phyloP scores from a whole-genome alignment of 2,888 invertebrate genomes.

The Oegoconia quadripuncta region DNA sequence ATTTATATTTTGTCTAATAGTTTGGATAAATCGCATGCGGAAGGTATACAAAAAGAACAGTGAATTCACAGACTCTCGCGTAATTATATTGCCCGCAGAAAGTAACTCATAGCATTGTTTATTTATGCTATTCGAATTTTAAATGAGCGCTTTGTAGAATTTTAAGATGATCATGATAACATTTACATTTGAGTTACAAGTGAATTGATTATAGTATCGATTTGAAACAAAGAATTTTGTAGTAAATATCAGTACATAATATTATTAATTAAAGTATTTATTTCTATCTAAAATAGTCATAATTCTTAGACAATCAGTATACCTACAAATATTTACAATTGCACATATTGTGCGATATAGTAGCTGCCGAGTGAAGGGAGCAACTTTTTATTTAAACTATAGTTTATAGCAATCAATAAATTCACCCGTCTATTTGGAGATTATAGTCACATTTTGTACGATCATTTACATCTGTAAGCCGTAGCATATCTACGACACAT shows the following conservation, averaged over 20 bases:
- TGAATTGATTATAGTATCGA: too few species aligned
- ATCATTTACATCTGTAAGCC: slow-evolving; percentile 45
- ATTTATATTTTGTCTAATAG: background rate
- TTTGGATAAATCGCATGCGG: slow-evolving; percentile 1
- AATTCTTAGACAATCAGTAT: slow-evolving; percentile 62
- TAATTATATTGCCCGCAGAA: too few species aligned
- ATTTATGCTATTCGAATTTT: too few species aligned
- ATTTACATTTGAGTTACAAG: too few species aligned
- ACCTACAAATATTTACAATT: slow-evolving; percentile 66
- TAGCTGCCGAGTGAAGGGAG: slow-evolving; percentile 73
- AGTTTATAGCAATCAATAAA: slow-evolving; percentile 50
- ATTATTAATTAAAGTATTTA: too few species aligned
- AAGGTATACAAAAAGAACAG: too few species aligned
- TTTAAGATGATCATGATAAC: too few species aligned
- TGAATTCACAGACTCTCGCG: too few species aligned
- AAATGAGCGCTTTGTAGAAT: too few species aligned
- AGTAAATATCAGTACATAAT: too few species aligned
- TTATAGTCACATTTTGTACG: slow-evolving; percentile 76
- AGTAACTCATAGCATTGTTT: too few species aligned
- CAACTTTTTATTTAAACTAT: slow-evolving; percentile 34
- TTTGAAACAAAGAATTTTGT: too few species aligned
- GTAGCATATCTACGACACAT: slow-evolving; percentile 20
- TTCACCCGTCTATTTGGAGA: slow-evolving; percentile 40
- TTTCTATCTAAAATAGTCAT: slow-evolving; percentile 62
- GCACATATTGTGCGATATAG: slow-evolving; percentile 54